Evolutionary conservation across 2,113 vertebrate genomes (phyloP).

Genomic region (Petaurus breviceps): DNA sequence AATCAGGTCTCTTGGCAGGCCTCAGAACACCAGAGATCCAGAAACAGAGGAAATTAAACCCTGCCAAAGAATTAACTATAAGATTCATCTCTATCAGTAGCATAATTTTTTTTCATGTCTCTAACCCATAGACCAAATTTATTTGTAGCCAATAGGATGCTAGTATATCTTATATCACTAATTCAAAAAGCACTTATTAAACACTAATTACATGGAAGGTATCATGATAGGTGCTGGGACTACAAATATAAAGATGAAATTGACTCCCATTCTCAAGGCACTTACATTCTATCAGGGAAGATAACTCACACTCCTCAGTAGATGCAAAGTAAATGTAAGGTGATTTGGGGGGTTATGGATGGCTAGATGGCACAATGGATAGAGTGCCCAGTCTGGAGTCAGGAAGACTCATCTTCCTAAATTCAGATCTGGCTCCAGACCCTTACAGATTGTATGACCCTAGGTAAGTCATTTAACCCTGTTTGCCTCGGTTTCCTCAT

Average conservation of each 20-base stretch:
- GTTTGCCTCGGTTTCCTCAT: not conserved
- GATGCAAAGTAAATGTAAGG: not conserved
- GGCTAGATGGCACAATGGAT: not conserved
- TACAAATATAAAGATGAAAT: not conserved
- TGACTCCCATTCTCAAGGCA: not conserved
- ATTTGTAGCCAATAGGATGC: not conserved
- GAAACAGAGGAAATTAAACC: slow-evolving; percentile 26
- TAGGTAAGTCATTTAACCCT: not conserved
- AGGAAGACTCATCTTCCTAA: not conserved
- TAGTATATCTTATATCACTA: not conserved
- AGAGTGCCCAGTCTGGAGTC: not conserved
- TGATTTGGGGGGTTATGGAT: not conserved
- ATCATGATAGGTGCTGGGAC: not conserved
- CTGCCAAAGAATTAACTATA: not conserved
- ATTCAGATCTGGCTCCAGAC: not conserved
- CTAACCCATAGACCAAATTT: slow-evolving; percentile 11
- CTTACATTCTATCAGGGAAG: not conserved
- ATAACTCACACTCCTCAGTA: not conserved
- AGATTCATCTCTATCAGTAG: not conserved
- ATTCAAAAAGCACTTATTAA: not conserved
- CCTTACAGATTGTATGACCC: slow-evolving; percentile 6
- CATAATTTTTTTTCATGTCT: slow-evolving; percentile 16
- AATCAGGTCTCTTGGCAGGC: not conserved
- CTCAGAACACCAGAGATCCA: slow-evolving; percentile 11
- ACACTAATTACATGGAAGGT: not conserved